Conservation (phyloP, 2,797 vertebrate genomes). For the Tapirus indicus region DNA sequence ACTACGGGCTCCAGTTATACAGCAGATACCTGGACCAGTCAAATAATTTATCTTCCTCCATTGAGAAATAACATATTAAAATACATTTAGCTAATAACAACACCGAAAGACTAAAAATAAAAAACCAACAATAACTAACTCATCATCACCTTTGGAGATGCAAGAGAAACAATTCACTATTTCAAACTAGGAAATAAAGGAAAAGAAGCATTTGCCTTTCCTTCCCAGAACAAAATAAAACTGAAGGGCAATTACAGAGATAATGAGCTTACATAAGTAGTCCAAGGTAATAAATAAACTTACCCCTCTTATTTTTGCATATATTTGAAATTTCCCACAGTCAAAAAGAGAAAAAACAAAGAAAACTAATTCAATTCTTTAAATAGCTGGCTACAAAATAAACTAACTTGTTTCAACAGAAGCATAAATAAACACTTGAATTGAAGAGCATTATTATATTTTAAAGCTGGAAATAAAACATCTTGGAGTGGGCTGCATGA, state of each 20-base stretch:
- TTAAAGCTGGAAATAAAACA: slow-evolving; percentile 48
- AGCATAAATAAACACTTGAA: neutral
- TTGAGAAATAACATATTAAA: neutral
- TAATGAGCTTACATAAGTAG: neutral
- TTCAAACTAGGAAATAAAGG: neutral
- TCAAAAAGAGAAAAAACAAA: neutral
- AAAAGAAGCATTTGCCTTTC: neutral
- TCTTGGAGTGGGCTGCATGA: neutral
- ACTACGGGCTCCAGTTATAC: neutral
- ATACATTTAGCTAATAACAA: neutral
- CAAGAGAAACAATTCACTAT: neutral
- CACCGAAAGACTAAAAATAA: neutral
- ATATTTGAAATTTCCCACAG: slow-evolving; percentile 43
- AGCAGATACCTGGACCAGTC: neutral
- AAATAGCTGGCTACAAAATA: slow-evolving; percentile 27
- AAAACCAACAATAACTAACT: neutral
- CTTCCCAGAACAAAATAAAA: neutral
- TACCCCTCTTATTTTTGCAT: neutral
- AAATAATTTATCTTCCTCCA: slow-evolving; percentile 17
- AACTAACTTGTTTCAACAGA: neutral
- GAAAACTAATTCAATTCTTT: slow-evolving; percentile 45
- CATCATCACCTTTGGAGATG: neutral
- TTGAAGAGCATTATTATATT: neutral
- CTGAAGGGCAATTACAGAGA: neutral
- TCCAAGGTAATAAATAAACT: neutral